Percentiles rank a stretch among this genome's conserved stretches.
Evolutionary conservation across 2,113 vertebrate species (phyloP).

Genomic region (Phyllostomus discolor): DNA sequence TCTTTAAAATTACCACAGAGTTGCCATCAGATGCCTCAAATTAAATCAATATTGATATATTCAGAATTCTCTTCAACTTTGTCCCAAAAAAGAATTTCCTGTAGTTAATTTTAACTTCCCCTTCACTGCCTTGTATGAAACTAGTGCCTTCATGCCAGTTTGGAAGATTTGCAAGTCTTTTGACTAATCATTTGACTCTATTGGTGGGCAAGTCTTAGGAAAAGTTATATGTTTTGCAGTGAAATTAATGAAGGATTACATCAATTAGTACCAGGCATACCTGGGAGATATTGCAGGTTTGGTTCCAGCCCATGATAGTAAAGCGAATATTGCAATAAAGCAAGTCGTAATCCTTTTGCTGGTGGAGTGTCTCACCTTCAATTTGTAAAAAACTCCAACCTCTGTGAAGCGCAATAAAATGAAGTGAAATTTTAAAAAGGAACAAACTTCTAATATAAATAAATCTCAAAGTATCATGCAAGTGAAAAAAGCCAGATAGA

Average conservation of each 20-base stretch:
- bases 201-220: background rate
- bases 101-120: background rate
- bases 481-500: background rate
- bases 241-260: background rate
- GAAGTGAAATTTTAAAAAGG: background rate
- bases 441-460: background rate
- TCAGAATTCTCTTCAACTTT: constrained; percentile 13
- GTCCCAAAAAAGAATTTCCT: background rate
- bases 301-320: background rate
- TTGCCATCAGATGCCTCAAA: background rate
- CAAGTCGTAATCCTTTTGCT: too few relatives aligned
- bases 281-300: background rate
- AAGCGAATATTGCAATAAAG: background rate
- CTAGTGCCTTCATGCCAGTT: background rate
- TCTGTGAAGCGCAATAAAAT: background rate
- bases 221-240: background rate
- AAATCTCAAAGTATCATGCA: background rate
- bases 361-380: too few relatives aligned
- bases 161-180: constrained; percentile 26
- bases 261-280: background rate
- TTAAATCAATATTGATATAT: background rate
- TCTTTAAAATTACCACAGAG: constrained; percentile 25
- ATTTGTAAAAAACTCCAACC: too few relatives aligned
- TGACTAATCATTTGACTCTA: background rate
- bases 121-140: background rate